phyloP scores from a whole-genome alignment of 2,888 invertebrate species.

The Apotomis betuletana region DNA sequence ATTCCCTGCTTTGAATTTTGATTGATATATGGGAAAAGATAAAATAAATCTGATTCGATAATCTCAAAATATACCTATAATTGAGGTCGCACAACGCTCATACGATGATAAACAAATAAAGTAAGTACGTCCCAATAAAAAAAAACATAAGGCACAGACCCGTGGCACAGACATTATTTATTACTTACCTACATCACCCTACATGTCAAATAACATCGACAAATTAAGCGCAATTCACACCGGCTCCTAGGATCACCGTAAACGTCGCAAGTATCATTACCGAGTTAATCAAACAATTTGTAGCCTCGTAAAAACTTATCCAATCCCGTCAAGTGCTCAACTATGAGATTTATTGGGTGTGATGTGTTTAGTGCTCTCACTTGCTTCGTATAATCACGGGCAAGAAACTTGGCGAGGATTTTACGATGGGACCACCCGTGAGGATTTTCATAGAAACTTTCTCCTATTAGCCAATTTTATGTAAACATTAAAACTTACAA shows the following conservation, averaged over 20 bases:
- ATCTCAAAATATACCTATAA: too few species aligned
- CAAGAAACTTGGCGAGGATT: not conserved
- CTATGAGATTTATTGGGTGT: slow-evolving; percentile 57
- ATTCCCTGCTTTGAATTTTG: too few species aligned
- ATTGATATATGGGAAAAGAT: too few species aligned
- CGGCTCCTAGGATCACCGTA: slow-evolving; percentile 53
- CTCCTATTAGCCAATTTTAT: too few species aligned
- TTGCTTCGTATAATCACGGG: not conserved
- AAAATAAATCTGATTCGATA: too few species aligned
- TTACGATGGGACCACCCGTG: not conserved
- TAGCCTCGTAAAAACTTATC: slow-evolving; percentile 69
- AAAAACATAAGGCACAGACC: too few species aligned
- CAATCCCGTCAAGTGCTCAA: slow-evolving; percentile 60
- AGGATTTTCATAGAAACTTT: too few species aligned
- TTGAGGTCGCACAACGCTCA: too few species aligned
- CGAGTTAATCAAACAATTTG: slow-evolving; percentile 64
- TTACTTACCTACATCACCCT: too few species aligned
- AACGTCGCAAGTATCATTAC: slow-evolving; percentile 50
- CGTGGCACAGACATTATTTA: not conserved
- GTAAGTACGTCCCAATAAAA: not conserved
- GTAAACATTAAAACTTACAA: too few species aligned
- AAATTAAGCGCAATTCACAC: slow-evolving; percentile 40
- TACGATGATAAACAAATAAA: too few species aligned
- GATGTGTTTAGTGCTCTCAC: slow-evolving; percentile 31
- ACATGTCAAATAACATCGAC: not conserved